Conservation (phyloP, 1,140 invertebrate genomes). For the Rhagoletis pomonella region DNA sequence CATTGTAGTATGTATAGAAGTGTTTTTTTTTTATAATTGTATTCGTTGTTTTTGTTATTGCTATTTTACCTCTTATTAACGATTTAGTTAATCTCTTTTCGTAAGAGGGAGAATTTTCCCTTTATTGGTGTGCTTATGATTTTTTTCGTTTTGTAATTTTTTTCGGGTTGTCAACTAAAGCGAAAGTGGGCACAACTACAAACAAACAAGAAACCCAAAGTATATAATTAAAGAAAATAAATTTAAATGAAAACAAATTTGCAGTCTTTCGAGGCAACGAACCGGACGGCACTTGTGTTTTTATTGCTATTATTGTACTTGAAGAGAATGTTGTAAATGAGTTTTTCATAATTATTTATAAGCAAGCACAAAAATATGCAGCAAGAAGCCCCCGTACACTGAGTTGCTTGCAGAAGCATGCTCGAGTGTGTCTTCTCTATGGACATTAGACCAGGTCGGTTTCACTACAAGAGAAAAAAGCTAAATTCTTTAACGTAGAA, state of each 20-base stretch:
- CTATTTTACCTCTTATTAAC: conserved; percentile 16
- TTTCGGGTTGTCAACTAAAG: conserved; percentile 8
- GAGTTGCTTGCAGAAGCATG: too few species aligned
- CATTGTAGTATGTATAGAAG: too few species aligned
- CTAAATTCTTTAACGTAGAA: too few species aligned
- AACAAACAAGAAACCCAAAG: not conserved
- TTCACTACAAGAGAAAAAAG: too few species aligned
- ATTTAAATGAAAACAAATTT: conserved; percentile 25
- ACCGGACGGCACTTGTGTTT: not conserved
- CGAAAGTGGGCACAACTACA: not conserved
- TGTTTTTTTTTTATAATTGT: not conserved
- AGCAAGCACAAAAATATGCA: not conserved
- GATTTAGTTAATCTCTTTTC: not conserved
- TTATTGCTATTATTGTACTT: conserved; percentile 6
- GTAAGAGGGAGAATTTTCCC: not conserved
- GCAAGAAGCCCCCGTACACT: too few species aligned
- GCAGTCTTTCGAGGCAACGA: not conserved
- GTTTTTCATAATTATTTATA: conserved; percentile 44
- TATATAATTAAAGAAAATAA: not conserved
- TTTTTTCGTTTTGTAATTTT: not conserved
- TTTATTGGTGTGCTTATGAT: not conserved
- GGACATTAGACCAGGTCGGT: too few species aligned
- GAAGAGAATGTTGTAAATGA: not conserved
- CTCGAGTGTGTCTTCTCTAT: too few species aligned
- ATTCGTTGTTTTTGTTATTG: not conserved